phyloP scores from a whole-genome alignment of 2,888 invertebrate genomes.

The Leptopilina drosophilae region DNA sequence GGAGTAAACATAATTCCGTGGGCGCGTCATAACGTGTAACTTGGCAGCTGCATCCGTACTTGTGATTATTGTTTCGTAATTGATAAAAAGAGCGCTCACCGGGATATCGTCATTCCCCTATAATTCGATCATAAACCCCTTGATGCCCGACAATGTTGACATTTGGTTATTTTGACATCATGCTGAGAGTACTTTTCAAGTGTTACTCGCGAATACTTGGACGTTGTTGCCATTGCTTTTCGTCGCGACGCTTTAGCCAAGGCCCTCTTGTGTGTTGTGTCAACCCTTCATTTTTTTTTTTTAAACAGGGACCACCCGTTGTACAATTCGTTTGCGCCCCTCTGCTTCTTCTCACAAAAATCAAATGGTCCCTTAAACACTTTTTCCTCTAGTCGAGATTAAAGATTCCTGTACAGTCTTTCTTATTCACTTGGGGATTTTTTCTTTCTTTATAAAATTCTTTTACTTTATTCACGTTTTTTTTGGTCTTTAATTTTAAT shows the following conservation, averaged over 20 bases:
- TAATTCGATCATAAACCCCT: constrained; percentile 77
- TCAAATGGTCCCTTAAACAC: constrained; percentile 33
- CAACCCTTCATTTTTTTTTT: constrained; percentile 31
- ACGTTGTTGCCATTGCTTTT: constrained; percentile 8
- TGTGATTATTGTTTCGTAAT: constrained; percentile 69
- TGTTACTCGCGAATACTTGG: constrained; percentile 47
- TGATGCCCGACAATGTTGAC: constrained; percentile 74
- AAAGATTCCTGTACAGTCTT: constrained; percentile 3
- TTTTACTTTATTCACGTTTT: neutral
- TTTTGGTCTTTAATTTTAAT: neutral
- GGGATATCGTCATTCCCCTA: constrained; percentile 66
- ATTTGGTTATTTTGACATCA: constrained; percentile 76
- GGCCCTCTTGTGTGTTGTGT: constrained; percentile 26
- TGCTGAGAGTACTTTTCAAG: constrained; percentile 64
- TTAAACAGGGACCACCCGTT: constrained; percentile 21
- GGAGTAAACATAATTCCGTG: constrained; percentile 38
- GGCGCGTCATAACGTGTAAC: constrained; percentile 41
- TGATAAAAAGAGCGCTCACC: constrained; percentile 70
- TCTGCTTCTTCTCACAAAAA: constrained; percentile 24
- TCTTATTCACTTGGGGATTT: too few species aligned
- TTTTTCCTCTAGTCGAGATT: constrained; percentile 3
- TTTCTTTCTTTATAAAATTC: neutral
- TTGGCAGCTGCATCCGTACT: constrained; percentile 67
- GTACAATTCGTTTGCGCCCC: constrained; percentile 20
- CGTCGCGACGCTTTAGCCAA: constrained; percentile 1